phyloP scores from a whole-genome alignment of 2,113 vertebrate species.

The Anguilla japonica region DNA sequence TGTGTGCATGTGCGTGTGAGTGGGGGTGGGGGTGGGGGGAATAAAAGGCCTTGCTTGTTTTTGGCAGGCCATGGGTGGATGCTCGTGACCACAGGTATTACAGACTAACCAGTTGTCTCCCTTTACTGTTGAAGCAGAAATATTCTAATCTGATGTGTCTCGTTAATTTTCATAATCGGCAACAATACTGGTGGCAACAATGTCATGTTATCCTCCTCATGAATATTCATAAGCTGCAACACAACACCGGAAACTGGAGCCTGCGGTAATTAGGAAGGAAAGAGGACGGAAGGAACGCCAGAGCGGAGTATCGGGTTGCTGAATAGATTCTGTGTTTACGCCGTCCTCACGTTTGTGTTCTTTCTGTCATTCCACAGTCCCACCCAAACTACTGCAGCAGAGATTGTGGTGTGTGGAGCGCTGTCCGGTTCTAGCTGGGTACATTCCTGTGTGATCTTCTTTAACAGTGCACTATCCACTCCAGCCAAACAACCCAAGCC shows the following conservation, averaged over 20 bases:
- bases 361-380: no score
- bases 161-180: no score
- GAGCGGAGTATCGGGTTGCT: not conserved
- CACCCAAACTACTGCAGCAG: not conserved
- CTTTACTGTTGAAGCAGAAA: no score
- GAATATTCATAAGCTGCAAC: not conserved
- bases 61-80: not conserved
- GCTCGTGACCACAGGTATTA: not conserved
- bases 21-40: not conserved
- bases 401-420: not conserved
- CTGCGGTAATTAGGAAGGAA: not conserved
- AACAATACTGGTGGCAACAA: not conserved
- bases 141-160: no score
- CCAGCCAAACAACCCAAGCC: not conserved
- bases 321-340: not conserved
- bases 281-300: not conserved
- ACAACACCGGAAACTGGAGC: not conserved
- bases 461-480: not conserved
- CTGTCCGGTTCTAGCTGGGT: not conserved
- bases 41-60: not conserved
- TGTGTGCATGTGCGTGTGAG: not conserved
- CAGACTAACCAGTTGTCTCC: no score
- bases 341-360: no score
- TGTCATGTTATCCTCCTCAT: not conserved
- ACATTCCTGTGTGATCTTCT: not conserved